Percentiles rank a stretch among this genome's conserved stretches.
These are phyloP conservation scores for Anas acuta DNA, from an alignment of 2,797 vertebrate species.

Conservation along the genomic window DNA sequence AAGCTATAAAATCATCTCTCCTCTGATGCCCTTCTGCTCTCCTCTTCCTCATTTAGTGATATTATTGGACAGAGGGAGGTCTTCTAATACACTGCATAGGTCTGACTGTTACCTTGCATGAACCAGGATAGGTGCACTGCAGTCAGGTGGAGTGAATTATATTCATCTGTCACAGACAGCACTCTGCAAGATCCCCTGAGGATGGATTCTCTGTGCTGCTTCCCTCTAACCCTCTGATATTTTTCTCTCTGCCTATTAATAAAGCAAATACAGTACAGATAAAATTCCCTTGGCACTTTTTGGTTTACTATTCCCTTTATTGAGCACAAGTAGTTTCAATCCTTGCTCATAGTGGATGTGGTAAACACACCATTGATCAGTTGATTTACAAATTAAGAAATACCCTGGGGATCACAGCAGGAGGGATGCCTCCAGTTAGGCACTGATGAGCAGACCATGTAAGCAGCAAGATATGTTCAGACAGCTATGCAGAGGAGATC, in stretches of 20 bases:
- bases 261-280: background rate
- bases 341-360: background rate
- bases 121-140: background rate
- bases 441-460: background rate
- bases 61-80: background rate
- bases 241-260: background rate
- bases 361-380: background rate
- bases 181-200: accelerated
- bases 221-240: background rate
- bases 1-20: background rate
- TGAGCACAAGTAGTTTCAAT: background rate
- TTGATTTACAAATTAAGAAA: slow-evolving; percentile 24
- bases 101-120: background rate
- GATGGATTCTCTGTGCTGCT: background rate
- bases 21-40: background rate
- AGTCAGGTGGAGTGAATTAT: background rate
- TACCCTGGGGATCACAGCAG: background rate
- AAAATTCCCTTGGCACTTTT: background rate
- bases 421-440: slow-evolving; percentile 4
- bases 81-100: background rate
- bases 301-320: background rate
- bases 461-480: background rate
- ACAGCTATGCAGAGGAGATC: no score
- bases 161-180: accelerated
- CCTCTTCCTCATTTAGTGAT: background rate